Evolutionary conservation across 2,113 vertebrate genomes (phyloP), one percentile per base, ranked within the genome.

Genomic region (Neomonachus schauinslandi): DNA sequence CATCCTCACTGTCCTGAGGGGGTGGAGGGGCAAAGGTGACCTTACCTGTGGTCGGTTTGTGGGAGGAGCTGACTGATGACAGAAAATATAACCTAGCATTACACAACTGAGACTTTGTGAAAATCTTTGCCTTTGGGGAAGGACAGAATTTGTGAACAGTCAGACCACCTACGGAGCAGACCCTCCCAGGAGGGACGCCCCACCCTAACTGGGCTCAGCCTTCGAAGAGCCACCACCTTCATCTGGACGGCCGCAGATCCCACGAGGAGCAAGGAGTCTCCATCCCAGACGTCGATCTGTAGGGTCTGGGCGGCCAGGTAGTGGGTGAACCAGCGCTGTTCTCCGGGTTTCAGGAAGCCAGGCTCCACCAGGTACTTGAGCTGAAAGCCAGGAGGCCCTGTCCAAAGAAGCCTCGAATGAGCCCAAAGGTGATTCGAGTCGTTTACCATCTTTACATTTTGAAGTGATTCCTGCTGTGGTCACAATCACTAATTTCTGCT

Each of bases 241-340:
- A 99, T 98, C 57, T 98, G 99, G 1, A 99, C 97, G 0, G 99
- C 99, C 0, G 99, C 98, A 0, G 99, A 99, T 5, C 99, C 99
- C 0, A 99, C 94, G 0, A 99, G 99, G 16, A 99, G 99, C 98
- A 99, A 81, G 0, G 99, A 99, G 89, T 99, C 99, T 15, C 99
- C 99, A 2, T 99, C 99, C 99, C 99, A 99, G 86, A 99, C 63
- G 0, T 99, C 99, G 0, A 99, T 98, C 97, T 99, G 99, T 94
- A 99, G 98, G 36, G 99, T 99, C 85, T 99, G 99, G 36, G 98
- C 96, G 0, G 99, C 99, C 97, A 99, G 98, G 98, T 99, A 99
- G 76, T 95, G 98, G 86, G 99, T 16, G 55, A 99, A 99, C 98
- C 99, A 99, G 80, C 86, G 98, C 89, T 97, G 99, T 97, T 99